Evolutionary conservation across 1,140 invertebrate species (phyloP).

Genomic region (Sitophilus oryzae): DNA sequence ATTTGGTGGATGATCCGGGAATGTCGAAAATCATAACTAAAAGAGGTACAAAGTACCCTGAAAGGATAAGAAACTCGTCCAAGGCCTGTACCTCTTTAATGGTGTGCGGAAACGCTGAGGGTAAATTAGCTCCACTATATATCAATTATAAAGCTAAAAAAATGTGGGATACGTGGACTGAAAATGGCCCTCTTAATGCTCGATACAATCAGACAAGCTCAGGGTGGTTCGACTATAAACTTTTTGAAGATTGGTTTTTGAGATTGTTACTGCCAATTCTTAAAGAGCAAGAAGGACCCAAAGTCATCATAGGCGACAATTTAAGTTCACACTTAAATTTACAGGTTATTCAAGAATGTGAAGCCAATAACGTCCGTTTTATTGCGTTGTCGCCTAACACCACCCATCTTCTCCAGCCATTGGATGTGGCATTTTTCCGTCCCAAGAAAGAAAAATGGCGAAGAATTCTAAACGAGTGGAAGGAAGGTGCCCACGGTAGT

Average conservation of each 20-base stretch:
- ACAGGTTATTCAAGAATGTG: slow-evolving; percentile 18
- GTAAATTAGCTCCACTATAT: too few species aligned
- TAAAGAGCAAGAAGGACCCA: neutral
- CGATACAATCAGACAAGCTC: neutral
- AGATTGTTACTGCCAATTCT: neutral
- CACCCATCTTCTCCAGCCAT: neutral
- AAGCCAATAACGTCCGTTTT: slow-evolving; percentile 38
- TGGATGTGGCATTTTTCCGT: neutral
- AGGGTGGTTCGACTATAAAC: slow-evolving; percentile 2
- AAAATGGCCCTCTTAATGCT: slow-evolving; percentile 1
- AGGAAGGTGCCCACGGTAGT: neutral
- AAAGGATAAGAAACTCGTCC: slow-evolving; percentile 39
- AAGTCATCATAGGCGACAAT: slow-evolving; percentile 12
- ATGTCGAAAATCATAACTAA: slow-evolving; percentile 38
- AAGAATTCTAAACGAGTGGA: slow-evolving; percentile 1
- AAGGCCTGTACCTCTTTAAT: slow-evolving; percentile 33
- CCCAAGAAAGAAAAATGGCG: neutral
- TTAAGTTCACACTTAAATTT: slow-evolving; percentile 5
- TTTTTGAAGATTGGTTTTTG: slow-evolving; percentile 6
- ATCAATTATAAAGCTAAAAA: slow-evolving; percentile 14
- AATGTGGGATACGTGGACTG: slow-evolving; percentile 6
- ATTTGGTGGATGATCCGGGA: slow-evolving; percentile 44
- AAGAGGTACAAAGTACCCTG: slow-evolving; percentile 40
- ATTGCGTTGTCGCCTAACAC: slow-evolving; percentile 34
- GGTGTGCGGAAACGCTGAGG: too few species aligned